Base-by-base conservation (phyloP, 2,113 vertebrate genomes). In the Campylomormyrus tamandua region DNA sequence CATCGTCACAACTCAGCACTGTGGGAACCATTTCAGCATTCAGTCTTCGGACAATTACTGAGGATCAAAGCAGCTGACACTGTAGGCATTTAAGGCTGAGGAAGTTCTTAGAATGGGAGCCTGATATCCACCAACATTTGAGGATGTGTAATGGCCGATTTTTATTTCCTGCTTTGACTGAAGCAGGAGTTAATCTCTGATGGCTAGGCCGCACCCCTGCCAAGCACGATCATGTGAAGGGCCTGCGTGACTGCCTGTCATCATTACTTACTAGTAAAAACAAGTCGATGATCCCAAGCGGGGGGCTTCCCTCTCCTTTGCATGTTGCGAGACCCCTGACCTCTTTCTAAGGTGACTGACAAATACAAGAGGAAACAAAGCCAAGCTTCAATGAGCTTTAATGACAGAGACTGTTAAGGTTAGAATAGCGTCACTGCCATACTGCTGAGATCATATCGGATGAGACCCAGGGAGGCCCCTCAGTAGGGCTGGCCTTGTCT, bases 331-430 rank as follows among this genome's bases (percentile, higher is more conserved):
- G 95, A 97, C 95, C 96, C 94, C 31, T 91, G 88, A 96, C 95
- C 93, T 92, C 84, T 92, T 92, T 94, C 94, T 93, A 94, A 91
- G 91, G 93, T 91, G 92, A 93, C 93, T 95, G 92, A 93, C 93
- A 95, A 96, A 96, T 95, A 96, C 93, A 49, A 90, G 49, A 91
- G 95, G 92, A 93, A 95, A 94, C 94, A 95, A 53, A 35, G 31
- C 27, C 93, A 96, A 95, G 96, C 97, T 96, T 95, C 95, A 96
- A 95, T 96, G 96, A 97, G 94, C 94, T 96, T 95, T 96, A 96
- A 97, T 97, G 96, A 96, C 95, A 94, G 94, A 93, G 95, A 94
- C 93, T 88, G 95, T 97, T 96, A 96, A 94, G 96, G 96, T 96
- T 98, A 96, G 95, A 95, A 97, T 94, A 97, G 94, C 96, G 96